Percentiles rank a stretch among this genome's conserved stretches.
Conservation (phyloP, 2,113 vertebrate genomes). For the Eonycteris spelaea region DNA sequence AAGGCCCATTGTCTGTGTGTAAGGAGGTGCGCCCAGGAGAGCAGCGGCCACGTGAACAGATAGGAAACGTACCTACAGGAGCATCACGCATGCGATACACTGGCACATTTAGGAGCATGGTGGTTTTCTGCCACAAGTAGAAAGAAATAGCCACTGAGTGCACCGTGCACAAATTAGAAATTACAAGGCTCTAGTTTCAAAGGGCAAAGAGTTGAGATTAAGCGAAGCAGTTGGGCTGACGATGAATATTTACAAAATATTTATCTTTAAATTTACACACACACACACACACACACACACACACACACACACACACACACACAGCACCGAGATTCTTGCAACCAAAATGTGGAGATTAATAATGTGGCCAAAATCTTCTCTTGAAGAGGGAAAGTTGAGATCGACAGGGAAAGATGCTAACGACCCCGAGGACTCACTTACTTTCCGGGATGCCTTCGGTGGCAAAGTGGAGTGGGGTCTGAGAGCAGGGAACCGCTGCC, state of each 20-base stretch:
- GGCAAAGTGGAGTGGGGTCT: not conserved
- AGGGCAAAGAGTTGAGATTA: not conserved
- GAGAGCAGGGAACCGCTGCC: not conserved
- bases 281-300: no score
- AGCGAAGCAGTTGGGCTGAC: not conserved
- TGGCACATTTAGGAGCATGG: not conserved
- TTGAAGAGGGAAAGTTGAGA: not conserved
- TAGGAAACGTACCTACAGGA: not conserved
- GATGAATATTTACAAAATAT: not conserved
- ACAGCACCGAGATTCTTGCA: not conserved
- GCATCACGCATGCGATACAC: no score
- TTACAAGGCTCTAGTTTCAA: not conserved
- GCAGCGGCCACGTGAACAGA: not conserved
- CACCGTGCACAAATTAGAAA: not conserved
- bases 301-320: no score
- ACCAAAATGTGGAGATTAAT: not conserved
- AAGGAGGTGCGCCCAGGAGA: not conserved
- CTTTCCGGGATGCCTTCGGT: not conserved
- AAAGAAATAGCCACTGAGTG: not conserved
- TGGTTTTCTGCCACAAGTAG: not conserved
- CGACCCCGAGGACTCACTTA: not conserved
- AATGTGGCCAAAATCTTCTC: not conserved
- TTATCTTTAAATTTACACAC: not conserved
- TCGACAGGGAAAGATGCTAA: not conserved
- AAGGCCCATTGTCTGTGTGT: not conserved